Conservation (phyloP, 2,888 invertebrate genomes). For the Hydropsyche betteni region DNA sequence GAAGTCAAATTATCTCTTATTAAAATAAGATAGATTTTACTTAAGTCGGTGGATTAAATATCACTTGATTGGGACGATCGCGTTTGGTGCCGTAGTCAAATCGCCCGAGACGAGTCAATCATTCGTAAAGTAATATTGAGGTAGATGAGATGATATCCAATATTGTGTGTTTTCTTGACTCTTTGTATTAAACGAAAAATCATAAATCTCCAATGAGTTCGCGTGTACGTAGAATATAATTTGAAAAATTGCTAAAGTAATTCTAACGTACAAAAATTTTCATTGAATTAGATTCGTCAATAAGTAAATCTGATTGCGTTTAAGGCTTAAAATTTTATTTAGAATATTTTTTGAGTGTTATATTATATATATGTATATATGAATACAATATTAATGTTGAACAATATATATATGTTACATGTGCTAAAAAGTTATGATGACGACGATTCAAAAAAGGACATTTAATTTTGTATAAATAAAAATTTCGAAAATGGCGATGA, state of each 20-base stretch:
- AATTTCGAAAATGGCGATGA: neutral
- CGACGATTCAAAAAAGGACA: neutral
- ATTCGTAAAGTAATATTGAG: slow-evolving; percentile 10
- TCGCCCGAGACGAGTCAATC: neutral
- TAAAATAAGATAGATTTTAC: slow-evolving; percentile 2
- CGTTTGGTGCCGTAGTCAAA: neutral
- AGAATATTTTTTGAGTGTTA: slow-evolving; percentile 30
- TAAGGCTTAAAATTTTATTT: slow-evolving; percentile 31
- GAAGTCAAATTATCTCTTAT: slow-evolving; percentile 32
- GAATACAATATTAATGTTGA: neutral
- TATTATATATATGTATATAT: slow-evolving; percentile 8
- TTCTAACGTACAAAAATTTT: slow-evolving; percentile 22
- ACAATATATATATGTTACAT: slow-evolving; percentile 1
- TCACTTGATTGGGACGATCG: neutral
- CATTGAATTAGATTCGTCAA: slow-evolving; percentile 7
- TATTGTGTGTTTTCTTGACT: neutral
- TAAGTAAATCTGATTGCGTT: slow-evolving; percentile 28
- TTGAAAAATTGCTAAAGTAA: slow-evolving; percentile 6
- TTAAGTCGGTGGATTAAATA: slow-evolving; percentile 22
- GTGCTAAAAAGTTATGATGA: neutral
- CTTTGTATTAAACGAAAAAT: neutral
- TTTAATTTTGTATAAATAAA: neutral
- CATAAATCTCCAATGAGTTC: neutral
- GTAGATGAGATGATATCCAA: slow-evolving; percentile 26
- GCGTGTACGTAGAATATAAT: neutral